Base-by-base conservation (phyloP, 2,888 invertebrate species). In the Pemphredon lugubris region DNA sequence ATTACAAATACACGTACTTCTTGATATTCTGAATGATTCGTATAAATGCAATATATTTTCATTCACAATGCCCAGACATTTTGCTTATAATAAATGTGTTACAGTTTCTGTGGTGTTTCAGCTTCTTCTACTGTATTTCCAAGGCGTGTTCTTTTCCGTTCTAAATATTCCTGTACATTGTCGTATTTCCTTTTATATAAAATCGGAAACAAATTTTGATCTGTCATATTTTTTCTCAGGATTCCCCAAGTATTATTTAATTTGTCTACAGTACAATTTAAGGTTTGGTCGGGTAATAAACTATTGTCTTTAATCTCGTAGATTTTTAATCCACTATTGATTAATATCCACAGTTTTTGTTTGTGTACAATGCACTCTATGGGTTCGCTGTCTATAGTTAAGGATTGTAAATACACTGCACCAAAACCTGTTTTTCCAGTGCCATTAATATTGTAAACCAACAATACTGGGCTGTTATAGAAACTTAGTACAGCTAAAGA, bases 121-220 rank as follows among this genome's bases (percentile, higher is more conserved):
- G 13, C n/a, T 65, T 71, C 67, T 48, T 74, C 68, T 34, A 30
- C 26, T 37, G 20, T 68, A n/a, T 37, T 64, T 32, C 63, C 54
- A 34, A 79, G 59, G 82, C 96, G 92, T 79, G 92, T 91, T 84
- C 93, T 95, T 87, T 96, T 96, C 75, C 94, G 92, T 87, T 94
- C 94, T 84, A 94, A 92, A 90, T 96, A 96, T 82, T 95, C 95
- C 86, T 94, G 94, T 6, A 95, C 93, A 91, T 95, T 95, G 87
- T 96, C 95, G 91, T 92, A 95, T 84, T 94, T 95, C 81, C 94
- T 93, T 89, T 96, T 96, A 83, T 94, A 96, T 81, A 95, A 92
- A 58, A 93, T 83, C 45, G 82, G 88, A 73, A 87, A 82, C 54
- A 87, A 75, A 58, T 82, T 81, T 57, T 77, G 80, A 21, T 75